Evolutionary conservation across 2,888 invertebrate genomes (phyloP).

Genomic region (Eupeodes luniger): DNA sequence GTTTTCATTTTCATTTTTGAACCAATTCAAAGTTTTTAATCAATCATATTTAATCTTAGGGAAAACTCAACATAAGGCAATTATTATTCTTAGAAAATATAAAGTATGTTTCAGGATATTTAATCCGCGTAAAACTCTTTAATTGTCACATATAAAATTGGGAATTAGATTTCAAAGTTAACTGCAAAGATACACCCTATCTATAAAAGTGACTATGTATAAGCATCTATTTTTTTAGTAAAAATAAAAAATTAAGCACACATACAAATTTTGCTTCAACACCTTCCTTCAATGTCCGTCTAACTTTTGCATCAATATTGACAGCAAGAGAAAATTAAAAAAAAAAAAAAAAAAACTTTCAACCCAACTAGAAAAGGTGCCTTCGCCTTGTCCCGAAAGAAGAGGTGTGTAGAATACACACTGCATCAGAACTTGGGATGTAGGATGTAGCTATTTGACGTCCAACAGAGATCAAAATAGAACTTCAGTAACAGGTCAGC

Average conservation of each 20-base stretch:
- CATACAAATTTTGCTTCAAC: conserved; percentile 53
- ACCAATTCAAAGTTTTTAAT: no score
- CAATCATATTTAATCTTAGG: no score
- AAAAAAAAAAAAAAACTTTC: conserved; percentile 30
- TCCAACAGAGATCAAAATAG: conserved; percentile 53
- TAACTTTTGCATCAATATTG: conserved; percentile 66
- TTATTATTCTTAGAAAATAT: no score
- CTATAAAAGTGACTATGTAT: no score
- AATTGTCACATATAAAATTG: neutral
- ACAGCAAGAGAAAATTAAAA: conserved; percentile 47
- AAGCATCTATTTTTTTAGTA: conserved; percentile 7
- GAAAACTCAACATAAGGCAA: no score
- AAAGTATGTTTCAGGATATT: no score
- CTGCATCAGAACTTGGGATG: neutral
- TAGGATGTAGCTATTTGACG: conserved; percentile 26
- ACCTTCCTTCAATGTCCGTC: conserved; percentile 65
- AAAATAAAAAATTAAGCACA: conserved; percentile 49
- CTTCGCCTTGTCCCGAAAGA: conserved; percentile 3
- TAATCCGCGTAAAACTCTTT: neutral
- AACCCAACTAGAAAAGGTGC: neutral
- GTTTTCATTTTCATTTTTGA: no score
- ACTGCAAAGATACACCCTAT: neutral
- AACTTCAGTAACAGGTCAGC: conserved; percentile 56
- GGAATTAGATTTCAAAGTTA: neutral
- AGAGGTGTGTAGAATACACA: neutral